Evolutionary conservation across 2,888 invertebrate species (phyloP).

Genomic region (Schrankia costaestrigalis): DNA sequence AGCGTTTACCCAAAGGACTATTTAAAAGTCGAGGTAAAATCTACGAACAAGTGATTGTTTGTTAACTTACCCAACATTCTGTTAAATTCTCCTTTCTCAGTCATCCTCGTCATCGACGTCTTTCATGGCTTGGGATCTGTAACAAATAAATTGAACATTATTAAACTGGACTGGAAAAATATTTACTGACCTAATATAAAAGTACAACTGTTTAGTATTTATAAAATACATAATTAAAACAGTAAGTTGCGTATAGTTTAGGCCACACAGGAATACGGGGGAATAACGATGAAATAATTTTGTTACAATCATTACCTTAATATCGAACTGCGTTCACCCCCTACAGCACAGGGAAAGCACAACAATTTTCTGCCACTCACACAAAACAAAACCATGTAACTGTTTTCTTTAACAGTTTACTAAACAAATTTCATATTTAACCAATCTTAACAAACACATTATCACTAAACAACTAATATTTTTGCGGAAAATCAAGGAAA

Average conservation of each 20-base stretch:
- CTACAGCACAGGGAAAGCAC: constrained; percentile 44
- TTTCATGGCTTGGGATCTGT: constrained; percentile 61
- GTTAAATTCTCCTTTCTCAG: constrained; percentile 70
- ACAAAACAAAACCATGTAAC: constrained; percentile 51
- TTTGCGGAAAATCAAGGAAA: constrained; percentile 46
- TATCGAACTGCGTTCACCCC: constrained; percentile 43
- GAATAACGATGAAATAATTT: constrained; percentile 7
- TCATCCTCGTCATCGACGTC: constrained; percentile 68
- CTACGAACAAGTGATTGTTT: neutral
- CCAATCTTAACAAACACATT: constrained; percentile 39
- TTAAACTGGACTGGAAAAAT: neutral
- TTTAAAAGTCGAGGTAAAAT: neutral
- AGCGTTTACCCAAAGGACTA: neutral
- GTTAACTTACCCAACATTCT: constrained; percentile 73
- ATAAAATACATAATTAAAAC: no score
- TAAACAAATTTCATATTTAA: constrained; percentile 31
- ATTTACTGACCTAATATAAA: no score
- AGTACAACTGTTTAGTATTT: no score
- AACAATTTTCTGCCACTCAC: constrained; percentile 60
- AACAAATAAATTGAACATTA: constrained; percentile 17
- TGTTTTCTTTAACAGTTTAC: constrained; percentile 35
- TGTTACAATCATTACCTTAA: constrained; percentile 43
- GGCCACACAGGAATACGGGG: neutral
- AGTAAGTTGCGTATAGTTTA: no score
- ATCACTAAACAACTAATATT: constrained; percentile 50